Evolutionary conservation across 2,797 vertebrate species (phyloP), one percentile per base, ranked within the genome.

Genomic region (Semaprochilodus insignis): DNA sequence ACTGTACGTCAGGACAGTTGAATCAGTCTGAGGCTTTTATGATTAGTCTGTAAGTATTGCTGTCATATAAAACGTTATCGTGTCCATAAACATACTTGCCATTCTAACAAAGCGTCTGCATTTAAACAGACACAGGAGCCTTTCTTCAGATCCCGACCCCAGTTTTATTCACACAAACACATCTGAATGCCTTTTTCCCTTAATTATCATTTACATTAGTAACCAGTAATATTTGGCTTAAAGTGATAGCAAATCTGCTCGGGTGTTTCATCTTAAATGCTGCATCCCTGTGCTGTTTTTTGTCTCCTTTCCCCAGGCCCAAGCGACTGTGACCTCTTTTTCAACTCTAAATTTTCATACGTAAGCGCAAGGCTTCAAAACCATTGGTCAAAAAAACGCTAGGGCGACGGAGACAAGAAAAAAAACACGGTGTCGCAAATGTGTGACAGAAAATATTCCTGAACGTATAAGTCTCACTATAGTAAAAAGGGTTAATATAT

Each of bases 311-410:
- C 88, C 86, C 85, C 44, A 76, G 89, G 92, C 92, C 89, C 91
- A 82, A 85, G 90, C 87, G 73, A 89, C 88, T 78, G 78, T 95
- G 94, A 95, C 94, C 95, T 94, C 89, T 93, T 94, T 94, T 90
- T 95, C 92, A 95, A 94, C 94, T 90, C 93, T 87, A 86, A 88
- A 90, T 92, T 93, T 90, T 93, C 85, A 91, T 92, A 92, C 91
- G 88, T 88, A 92, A 84, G 92, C 81, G 65, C 73, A 85, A 83
- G 60, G 84, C 89, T 69, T 86, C 74, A 69, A 90, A 85, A 85
- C 84, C 85, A 95, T 95, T 95, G 94, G 94, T 83, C 77, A 48
- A 13, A 84, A 82, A 31, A 23, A 76, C 66, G 75, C 88, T 88
- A 89, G 91, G 89, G 86, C 92, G 92, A 94, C 82, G 89, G 80